phyloP scores from a whole-genome alignment of 1,140 invertebrate species.

The Vanessa atalanta region DNA sequence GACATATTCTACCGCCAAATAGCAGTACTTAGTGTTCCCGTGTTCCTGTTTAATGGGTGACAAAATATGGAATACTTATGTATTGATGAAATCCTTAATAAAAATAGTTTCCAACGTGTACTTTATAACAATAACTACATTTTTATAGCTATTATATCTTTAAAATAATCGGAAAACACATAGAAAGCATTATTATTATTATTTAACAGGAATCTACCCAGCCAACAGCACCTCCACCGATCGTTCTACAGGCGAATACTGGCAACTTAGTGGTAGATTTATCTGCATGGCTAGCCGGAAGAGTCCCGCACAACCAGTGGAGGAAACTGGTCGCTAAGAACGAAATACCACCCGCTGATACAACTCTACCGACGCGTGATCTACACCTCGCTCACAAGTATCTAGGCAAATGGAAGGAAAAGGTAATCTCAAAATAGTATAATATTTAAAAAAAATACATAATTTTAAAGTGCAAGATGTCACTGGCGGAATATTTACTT shows the following conservation, averaged over 20 bases:
- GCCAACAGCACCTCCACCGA: conserved; percentile 9
- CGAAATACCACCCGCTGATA: conserved; percentile 42
- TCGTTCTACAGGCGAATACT: conserved; percentile 39
- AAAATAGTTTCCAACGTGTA: too few relatives aligned
- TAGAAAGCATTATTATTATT: not conserved
- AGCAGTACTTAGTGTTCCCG: too few relatives aligned
- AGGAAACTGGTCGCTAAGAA: conserved; percentile 49
- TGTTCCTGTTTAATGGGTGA: too few relatives aligned
- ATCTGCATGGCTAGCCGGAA: conserved; percentile 72
- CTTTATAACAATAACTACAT: too few relatives aligned
- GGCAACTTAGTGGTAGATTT: conserved; percentile 70
- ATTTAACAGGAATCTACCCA: conserved; percentile 24
- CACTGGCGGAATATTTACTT: too few relatives aligned
- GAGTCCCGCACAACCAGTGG: conserved; percentile 69
- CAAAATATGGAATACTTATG: too few relatives aligned
- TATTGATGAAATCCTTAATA: too few relatives aligned
- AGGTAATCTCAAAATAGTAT: conserved; percentile 41
- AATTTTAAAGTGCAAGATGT: too few relatives aligned
- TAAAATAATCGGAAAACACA: too few relatives aligned
- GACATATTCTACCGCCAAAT: too few relatives aligned
- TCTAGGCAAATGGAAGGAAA: conserved; percentile 66
- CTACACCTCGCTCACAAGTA: conserved; percentile 68
- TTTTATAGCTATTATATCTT: too few relatives aligned
- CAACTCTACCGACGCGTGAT: conserved; percentile 50
- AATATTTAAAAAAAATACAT: too few relatives aligned